Base-by-base conservation (phyloP, 2,888 invertebrate species). In the Rhagium mordax region DNA sequence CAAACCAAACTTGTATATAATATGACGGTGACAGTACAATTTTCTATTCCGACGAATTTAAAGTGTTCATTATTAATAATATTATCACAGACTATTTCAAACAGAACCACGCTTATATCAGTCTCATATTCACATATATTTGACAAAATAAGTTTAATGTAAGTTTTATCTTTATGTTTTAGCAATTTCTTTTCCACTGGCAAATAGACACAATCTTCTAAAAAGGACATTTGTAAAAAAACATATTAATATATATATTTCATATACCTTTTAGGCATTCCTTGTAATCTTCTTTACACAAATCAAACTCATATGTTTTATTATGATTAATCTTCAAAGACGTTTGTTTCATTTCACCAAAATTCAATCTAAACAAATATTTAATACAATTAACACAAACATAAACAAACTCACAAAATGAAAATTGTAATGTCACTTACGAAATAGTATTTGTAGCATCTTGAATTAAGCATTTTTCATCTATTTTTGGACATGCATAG, bases 51-150 rank as follows among this genome's bases (percentile, higher is more conserved):
- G 13, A 29, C 3, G 3, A 41, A 15, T n/a, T 16, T 55, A n/a
- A 57, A 71, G 51, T 71, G 74, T 3, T 68, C 71, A 29, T 74
- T 71, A 21, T 69, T 27, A 2, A 13, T 20, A 47, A 70, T 65
- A 5, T 47, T 47, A 57, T 74, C 68, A 29, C 74, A 74, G 1
- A 68, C 55, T 20, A 74, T 15, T 13, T 68, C 60, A 33, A 74
- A 47, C 13, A 51, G 27, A 2, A 68, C 41, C 59, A 24, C 59
- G 48, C 64, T 70, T 21, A 67, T 55, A 8, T 29, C 21, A 47
- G 24, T 27, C 10, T 10, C 8, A n/a, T 33, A 4, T 21, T 68
- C 62, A 57, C 74, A 74, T 18, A 7, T 13, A 18, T 57, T 47
- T 27, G 49, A 47, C 41, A 74, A 53, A 15, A 2, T n/a, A 51